Percentiles rank a stretch among this genome's conserved stretches.
Evolutionary conservation across 2,113 vertebrate species (phyloP).

Genomic region (Ornithorhynchus anatinus): DNA sequence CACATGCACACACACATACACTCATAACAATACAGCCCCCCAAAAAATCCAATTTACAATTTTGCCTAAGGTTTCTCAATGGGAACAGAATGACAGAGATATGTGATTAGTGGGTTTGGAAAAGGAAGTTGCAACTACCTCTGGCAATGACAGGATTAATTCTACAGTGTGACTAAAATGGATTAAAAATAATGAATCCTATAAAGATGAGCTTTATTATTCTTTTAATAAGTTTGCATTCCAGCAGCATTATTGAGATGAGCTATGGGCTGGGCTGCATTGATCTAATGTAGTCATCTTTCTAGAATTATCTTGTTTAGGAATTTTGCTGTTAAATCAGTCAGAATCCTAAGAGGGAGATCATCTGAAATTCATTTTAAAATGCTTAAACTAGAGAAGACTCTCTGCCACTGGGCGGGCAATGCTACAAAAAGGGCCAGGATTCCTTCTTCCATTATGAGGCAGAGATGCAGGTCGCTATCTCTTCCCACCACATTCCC

Average conservation of each 20-base stretch:
- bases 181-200: conserved; percentile 52
- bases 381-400: conserved; percentile 4
- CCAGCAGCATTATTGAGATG: conserved; percentile 51
- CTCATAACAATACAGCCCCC: too few species aligned
- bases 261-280: conserved; percentile 29
- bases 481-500: too few species aligned
- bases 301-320: conserved; percentile 48
- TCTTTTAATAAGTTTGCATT: conserved; percentile 70
- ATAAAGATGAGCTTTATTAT: conserved; percentile 55
- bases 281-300: conserved; percentile 57
- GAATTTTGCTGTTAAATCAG: conserved; percentile 41
- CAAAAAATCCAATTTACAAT: too few species aligned
- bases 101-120: conserved; percentile 4
- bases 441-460: too few species aligned
- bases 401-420: background rate
- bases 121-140: conserved; percentile 29
- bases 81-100: background rate
- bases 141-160: conserved; percentile 44
- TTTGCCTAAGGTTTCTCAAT: background rate
- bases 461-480: too few species aligned
- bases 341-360: conserved; percentile 46
- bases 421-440: too few species aligned
- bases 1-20: too few species aligned
- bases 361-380: too few species aligned
- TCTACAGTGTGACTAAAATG: conserved; percentile 10